These are phyloP conservation scores for Muscicapa comitata DNA, from an alignment of 2,797 vertebrate species.

Conservation along the genomic window DNA sequence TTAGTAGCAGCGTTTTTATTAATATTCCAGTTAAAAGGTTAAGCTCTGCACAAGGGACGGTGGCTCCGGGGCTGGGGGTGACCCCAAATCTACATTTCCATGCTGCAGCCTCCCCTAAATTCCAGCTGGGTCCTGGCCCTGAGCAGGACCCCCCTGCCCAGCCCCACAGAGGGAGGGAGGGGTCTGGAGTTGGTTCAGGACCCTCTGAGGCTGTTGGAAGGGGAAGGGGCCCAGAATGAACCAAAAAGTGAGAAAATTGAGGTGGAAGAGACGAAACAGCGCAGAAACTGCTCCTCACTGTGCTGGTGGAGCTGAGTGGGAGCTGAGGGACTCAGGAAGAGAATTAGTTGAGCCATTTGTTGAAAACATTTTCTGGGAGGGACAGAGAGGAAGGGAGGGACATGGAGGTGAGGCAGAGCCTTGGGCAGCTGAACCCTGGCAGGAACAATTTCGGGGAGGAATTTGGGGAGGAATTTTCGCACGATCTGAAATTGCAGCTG, in stretches of 20 bases:
- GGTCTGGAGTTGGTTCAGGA: neutral
- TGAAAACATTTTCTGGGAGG: neutral
- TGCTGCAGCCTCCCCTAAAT: neutral
- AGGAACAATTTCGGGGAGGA: neutral
- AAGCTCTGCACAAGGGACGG: fast-evolving
- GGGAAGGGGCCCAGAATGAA: neutral
- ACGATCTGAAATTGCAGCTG: neutral
- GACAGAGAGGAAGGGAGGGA: neutral
- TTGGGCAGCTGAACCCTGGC: neutral
- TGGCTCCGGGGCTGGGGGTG: neutral
- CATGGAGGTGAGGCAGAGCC: neutral
- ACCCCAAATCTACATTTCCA: neutral
- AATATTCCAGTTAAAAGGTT: neutral
- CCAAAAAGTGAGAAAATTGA: neutral
- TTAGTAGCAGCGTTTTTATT: fast-evolving
- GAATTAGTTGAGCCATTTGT: fast-evolving
- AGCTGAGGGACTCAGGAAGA: neutral
- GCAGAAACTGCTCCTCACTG: neutral
- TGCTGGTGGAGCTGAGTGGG: neutral
- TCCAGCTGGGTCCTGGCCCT: neutral
- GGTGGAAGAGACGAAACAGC: neutral
- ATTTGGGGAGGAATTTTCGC: neutral
- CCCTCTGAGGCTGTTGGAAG: neutral
- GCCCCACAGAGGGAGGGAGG: neutral
- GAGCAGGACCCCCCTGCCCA: neutral